Evolutionary conservation across 2,888 invertebrate species (phyloP), one percentile per base, ranked within the genome.

Genomic region (Odontothrips loti): DNA sequence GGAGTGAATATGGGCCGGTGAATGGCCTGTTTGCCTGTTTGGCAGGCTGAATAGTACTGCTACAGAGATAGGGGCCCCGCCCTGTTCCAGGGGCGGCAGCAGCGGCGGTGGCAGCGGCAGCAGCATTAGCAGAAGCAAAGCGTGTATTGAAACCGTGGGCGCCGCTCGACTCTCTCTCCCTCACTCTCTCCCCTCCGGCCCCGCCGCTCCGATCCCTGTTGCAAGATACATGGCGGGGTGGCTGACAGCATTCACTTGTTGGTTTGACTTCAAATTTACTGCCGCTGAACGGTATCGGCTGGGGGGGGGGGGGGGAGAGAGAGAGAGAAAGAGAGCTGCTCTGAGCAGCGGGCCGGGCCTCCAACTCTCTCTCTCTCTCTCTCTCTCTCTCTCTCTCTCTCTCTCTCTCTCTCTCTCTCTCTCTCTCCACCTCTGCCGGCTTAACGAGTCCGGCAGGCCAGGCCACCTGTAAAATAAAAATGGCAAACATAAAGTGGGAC

Each of bases 241-340:
- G 68, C 68, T 27, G 68, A 75, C 27, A 27, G 68, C 68, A 27
- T 27, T 75, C 68, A 75, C 68, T 75, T 75, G 68, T 75, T 75
- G 68, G 68, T 75, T 75, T 75, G 68, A 75, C 68, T 23, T 58
- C 20, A 58, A 58, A 58, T 58, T 58, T 75, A 75, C 68, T 75
- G 68, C 68, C 68, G 68, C 10, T 20, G 58, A 17, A 58, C 20
- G 58, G 58, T 58, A 43, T 43, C 34, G 58, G 58, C 58, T 43
- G 58, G 1, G 58, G 58, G 58, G 12, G 17, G 58, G 58, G 58
- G 58, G 58, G 58, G 58, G 58, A 4, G 11, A n/a, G 20, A 58
- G 17, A 15, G 27, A 23, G 68, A 75, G n/a, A 75, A 11, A 12
- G 27, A 17, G 58, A 17, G 58, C 20, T 20, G 58, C 58, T n/a